Conservation (phyloP, 2,888 invertebrate genomes). For the Tiphia femorata region DNA sequence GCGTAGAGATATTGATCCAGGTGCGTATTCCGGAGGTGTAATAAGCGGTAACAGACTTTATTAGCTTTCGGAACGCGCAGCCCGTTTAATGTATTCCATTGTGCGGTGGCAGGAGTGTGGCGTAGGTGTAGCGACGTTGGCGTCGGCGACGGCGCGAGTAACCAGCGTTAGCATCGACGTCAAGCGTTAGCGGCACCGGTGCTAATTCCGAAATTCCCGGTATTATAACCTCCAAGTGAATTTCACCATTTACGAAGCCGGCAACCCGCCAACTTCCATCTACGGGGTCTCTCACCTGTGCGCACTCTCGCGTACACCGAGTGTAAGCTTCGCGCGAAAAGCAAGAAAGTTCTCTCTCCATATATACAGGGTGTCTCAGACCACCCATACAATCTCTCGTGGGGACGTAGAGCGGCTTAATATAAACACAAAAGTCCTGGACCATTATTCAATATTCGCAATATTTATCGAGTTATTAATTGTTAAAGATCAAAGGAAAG, state of each 20-base stretch:
- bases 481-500: no score
- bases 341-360: neutral
- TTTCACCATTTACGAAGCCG: constrained; percentile 55
- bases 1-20: constrained; percentile 44
- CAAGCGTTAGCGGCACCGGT: constrained; percentile 30
- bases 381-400: no score
- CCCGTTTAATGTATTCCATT: constrained; percentile 61
- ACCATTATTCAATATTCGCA: no score
- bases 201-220: constrained; percentile 56
- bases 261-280: constrained; percentile 26
- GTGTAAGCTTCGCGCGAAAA: no score
- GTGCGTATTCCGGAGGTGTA: constrained; percentile 43
- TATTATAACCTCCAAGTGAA: constrained; percentile 58
- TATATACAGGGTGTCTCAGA: no score
- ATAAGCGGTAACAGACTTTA: constrained; percentile 58
- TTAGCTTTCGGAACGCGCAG: constrained; percentile 52
- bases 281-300: constrained; percentile 9
- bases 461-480: no score
- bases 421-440: no score
- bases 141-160: constrained; percentile 9
- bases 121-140: constrained; percentile 16
- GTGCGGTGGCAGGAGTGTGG: constrained; percentile 39
- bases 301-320: no score
- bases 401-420: no score
- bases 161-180: constrained; percentile 12